Base-by-base conservation (phyloP, 2,113 vertebrate genomes). In the Bufo gargarizans region DNA sequence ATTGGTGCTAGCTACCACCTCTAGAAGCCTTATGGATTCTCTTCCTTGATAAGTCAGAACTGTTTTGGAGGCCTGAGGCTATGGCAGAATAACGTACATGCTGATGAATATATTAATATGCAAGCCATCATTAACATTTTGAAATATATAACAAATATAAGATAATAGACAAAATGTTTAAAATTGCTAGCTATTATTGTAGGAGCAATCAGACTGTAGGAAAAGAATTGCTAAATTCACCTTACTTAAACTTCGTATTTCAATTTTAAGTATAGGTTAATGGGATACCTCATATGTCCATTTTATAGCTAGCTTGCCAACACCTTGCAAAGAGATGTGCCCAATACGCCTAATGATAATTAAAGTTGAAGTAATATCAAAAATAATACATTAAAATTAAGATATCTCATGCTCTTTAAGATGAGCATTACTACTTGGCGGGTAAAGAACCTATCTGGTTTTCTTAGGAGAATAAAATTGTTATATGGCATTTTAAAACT, bases 401-500 rank as follows among this genome's bases (percentile, higher is more conserved):
- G 71, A 88, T 84, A 83, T 88, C 82, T 58, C 71, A 82, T 58
- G 17, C 80, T 83, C 72, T 61, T 83, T 82, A 82, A 88, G 80
- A 83, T 88, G 56, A 88, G 80, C 71, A 76, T 76, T 65, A 84
- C 69, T 53, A 67, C 80, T 88, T 88, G 79, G 86, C 67, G 65
- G 86, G 65, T 80, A 81, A 47, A 61, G 20, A 82, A 82, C 17
- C 58, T 47, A 59, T 84, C 33, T 65, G 87, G 58, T 83, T 88
- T 84, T 77, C 80, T 84, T 83, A 77, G 69, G 87, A 83, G 71
- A 83, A 88, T 88, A 88, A 88, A 88, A 88, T 82, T 88, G 87
- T 77, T 88, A 83, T 83, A 88, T 56, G 80, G 58, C 87, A 47
- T 88, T 88, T 88, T 88, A 88, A 88, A 87, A 88, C 83, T 88